Conservation (phyloP, 30 jellyfish, hydroid and myxozoan species). For the Nemopilema nomurai region DNA sequence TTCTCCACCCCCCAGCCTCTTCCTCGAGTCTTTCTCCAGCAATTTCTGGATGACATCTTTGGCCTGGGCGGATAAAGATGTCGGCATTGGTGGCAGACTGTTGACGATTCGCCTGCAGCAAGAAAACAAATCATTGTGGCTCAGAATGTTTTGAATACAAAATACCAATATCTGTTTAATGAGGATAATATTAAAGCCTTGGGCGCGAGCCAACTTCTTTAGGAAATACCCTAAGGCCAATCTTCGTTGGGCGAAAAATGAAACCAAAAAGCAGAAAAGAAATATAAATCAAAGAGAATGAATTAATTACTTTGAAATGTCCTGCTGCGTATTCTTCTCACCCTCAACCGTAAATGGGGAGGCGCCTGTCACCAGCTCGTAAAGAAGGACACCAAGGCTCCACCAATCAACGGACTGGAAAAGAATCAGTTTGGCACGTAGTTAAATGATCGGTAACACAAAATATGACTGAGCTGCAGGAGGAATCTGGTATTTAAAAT, state of each 20-base stretch:
- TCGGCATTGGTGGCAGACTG: slow-evolving; percentile 92
- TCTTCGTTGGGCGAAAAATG: too few relatives aligned
- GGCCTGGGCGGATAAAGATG: slow-evolving; percentile 68
- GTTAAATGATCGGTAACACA: too few relatives aligned
- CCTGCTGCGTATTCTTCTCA: slow-evolving; percentile 86
- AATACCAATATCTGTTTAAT: not conserved
- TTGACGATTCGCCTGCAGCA: slow-evolving; percentile 77
- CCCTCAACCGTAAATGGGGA: slow-evolving; percentile 98
- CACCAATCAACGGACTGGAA: slow-evolving; percentile 98
- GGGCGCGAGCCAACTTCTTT: too few relatives aligned
- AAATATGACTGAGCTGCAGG: too few relatives aligned
- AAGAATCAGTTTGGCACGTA: not conserved
- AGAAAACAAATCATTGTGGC: not conserved
- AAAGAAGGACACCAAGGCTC: slow-evolving; percentile 94
- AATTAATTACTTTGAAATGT: slow-evolving; percentile 77
- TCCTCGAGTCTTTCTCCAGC: slow-evolving; percentile 82
- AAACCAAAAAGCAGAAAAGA: too few relatives aligned
- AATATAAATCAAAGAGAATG: not conserved
- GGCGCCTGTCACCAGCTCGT: slow-evolving; percentile 96
- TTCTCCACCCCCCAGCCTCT: slow-evolving; percentile 92
- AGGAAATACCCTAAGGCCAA: too few relatives aligned
- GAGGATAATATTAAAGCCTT: too few relatives aligned
- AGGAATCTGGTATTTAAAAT: too few relatives aligned
- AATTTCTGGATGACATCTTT: slow-evolving; percentile 65
- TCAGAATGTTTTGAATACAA: not conserved